Evolutionary conservation across 2,888 invertebrate genomes (phyloP).

Genomic region (Pseudococcus jackbeardsleyi): DNA sequence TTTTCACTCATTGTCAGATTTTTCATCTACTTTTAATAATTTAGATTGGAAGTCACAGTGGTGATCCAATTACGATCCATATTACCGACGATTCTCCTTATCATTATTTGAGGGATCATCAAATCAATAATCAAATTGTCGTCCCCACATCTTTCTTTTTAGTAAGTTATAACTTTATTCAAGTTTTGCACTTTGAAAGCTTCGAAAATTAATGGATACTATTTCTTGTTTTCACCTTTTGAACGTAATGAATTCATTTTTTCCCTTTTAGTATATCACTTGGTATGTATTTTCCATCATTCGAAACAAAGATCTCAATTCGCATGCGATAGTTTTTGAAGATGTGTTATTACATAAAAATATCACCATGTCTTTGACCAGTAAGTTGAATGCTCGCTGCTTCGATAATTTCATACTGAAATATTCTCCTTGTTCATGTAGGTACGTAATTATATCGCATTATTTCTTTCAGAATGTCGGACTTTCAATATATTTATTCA

Average conservation of each 20-base stretch:
- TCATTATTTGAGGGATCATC: slow-evolving; percentile 48
- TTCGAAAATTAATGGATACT: no score
- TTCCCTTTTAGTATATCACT: slow-evolving; percentile 42
- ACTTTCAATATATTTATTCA: slow-evolving; percentile 25
- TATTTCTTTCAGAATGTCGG: background rate
- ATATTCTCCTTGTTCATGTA: no score
- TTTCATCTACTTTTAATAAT: background rate
- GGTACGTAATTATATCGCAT: no score
- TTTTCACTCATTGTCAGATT: no score
- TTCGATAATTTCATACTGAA: no score
- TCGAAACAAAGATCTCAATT: background rate
- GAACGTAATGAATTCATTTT: no score
- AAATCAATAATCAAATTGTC: slow-evolving; percentile 39
- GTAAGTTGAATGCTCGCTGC: background rate
- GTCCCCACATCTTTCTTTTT: slow-evolving; percentile 49
- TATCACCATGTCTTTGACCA: background rate
- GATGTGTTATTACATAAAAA: background rate
- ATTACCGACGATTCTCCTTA: slow-evolving; percentile 49
- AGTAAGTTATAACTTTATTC: slow-evolving; percentile 9
- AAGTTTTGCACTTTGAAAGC: no score
- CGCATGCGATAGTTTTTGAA: slow-evolving; percentile 6
- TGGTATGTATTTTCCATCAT: background rate
- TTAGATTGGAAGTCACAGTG: background rate
- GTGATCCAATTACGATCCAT: background rate
- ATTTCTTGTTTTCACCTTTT: no score